These are phyloP conservation scores for Melanotaenia duboulayi DNA, from an alignment of 2,113 vertebrate species.

Conservation along the genomic window DNA sequence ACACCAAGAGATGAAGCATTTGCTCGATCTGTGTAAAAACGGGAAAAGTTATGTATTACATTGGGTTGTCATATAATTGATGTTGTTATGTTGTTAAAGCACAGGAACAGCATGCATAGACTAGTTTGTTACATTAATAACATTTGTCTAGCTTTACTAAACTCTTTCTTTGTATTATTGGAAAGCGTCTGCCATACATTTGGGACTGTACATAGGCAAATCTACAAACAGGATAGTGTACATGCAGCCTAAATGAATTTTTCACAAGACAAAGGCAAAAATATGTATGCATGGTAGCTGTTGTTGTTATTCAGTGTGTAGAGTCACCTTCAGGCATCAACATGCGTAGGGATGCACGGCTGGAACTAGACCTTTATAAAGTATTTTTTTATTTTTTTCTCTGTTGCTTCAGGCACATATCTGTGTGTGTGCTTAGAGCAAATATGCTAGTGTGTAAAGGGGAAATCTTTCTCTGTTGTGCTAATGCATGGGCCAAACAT, in stretches of 20 bases:
- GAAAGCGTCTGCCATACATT: not conserved
- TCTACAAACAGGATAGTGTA: slow-evolving; percentile 20
- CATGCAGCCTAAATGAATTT: slow-evolving; percentile 61
- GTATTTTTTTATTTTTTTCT: slow-evolving; percentile 32
- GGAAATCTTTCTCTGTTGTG: slow-evolving; percentile 28
- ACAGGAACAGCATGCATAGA: slow-evolving; percentile 86
- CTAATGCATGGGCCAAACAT: slow-evolving; percentile 28
- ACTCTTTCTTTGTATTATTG: slow-evolving; percentile 2
- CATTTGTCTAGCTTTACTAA: slow-evolving; percentile 17
- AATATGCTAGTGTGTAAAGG: slow-evolving; percentile 38
- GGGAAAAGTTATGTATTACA: slow-evolving; percentile 85
- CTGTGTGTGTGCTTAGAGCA: slow-evolving; percentile 38
- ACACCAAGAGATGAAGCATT: slow-evolving; percentile 98
- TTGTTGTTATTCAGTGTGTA: slow-evolving; percentile 41
- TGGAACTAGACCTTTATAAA: slow-evolving; percentile 42
- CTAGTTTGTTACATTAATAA: slow-evolving; percentile 6
- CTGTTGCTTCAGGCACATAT: slow-evolving; percentile 57
- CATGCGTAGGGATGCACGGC: slow-evolving; percentile 62
- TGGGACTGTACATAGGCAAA: slow-evolving; percentile 8
- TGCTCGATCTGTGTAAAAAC: slow-evolving; percentile 92
- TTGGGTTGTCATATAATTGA: slow-evolving; percentile 84
- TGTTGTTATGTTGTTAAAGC: slow-evolving; percentile 70
- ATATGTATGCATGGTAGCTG: slow-evolving; percentile 40
- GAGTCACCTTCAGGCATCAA: slow-evolving; percentile 68
- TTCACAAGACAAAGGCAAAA: slow-evolving; percentile 54